A percentile compares a stretch with the other conserved stretches of the same genome.
Conservation (phyloP, 35 echinoderm and acorn worm genomes). For the Anneissia japonica region DNA sequence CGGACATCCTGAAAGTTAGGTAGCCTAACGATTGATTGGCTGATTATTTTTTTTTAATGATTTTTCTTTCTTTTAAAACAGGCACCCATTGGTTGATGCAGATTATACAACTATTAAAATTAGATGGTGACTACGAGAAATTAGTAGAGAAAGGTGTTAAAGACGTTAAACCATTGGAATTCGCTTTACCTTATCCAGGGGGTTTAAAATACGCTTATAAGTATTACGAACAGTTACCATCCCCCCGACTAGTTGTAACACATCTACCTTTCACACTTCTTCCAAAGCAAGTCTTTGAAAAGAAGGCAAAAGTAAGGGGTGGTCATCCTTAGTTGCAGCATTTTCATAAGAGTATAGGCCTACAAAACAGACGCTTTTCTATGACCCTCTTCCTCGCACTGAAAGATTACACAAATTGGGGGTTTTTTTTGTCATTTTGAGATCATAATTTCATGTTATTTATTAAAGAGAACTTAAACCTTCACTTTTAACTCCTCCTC, state of each 20-base stretch:
- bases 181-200: background rate
- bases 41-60: too few relatives aligned
- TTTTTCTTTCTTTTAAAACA: too few relatives aligned
- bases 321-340: too few relatives aligned
- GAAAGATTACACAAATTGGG: too few relatives aligned
- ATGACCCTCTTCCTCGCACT: too few relatives aligned
- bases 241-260: background rate
- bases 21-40: too few relatives aligned
- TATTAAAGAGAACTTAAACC: too few relatives aligned
- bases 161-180: background rate
- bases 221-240: background rate
- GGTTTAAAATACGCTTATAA: background rate
- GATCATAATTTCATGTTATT: too few relatives aligned
- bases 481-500: too few relatives aligned
- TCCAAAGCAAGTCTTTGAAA: background rate
- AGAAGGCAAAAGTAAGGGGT: background rate
- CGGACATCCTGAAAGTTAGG: too few relatives aligned
- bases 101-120: background rate
- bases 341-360: background rate
- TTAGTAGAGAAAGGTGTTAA: background rate
- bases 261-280: background rate
- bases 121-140: background rate
- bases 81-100: background rate
- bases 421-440: too few relatives aligned
- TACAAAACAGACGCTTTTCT: too few relatives aligned